Percentiles rank a stretch among this genome's conserved stretches.
These are phyloP conservation scores for Drosophila trapezifrons DNA, from an alignment of 1,140 invertebrate genomes.

Conservation along the genomic window DNA sequence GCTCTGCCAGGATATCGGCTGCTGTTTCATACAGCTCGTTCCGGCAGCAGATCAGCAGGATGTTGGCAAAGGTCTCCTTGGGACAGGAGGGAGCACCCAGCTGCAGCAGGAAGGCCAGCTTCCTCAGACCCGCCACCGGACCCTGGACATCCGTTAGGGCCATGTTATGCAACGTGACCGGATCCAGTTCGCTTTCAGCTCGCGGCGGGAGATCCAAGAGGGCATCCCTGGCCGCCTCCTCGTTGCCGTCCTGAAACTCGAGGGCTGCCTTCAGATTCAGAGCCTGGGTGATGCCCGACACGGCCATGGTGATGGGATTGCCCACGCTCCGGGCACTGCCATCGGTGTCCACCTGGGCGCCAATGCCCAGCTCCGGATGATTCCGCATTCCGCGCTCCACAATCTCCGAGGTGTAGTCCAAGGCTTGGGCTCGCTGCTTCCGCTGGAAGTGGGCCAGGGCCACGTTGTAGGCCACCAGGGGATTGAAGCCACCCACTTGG, in stretches of 20 bases:
- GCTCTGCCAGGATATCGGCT: conserved; percentile 98
- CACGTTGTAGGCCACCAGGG: conserved; percentile 97
- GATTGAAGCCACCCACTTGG: conserved; percentile 94
- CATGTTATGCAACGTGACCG: conserved; percentile 98
- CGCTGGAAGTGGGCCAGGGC: conserved; percentile 97
- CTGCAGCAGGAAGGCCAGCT: conserved; percentile 97
- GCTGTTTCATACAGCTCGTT: conserved; percentile 99
- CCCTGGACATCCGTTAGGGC: conserved; percentile 95
- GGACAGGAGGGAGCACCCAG: conserved; percentile 95
- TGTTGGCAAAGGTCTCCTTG: conserved; percentile 98
- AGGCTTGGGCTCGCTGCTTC: conserved; percentile 95
- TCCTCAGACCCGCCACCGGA: conserved; percentile 97
- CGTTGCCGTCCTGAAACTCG: conserved; percentile 98
- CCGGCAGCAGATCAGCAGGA: conserved; percentile 97
- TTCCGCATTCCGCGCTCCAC: conserved; percentile 98
- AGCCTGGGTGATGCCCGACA: conserved; percentile 98
- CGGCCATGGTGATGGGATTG: conserved; percentile 97
- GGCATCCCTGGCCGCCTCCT: conserved; percentile 94
- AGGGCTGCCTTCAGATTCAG: conserved; percentile 99
- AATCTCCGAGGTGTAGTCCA: conserved; percentile 95
- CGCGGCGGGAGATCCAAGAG: conserved; percentile 98
- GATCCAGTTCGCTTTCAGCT: conserved; percentile 98
- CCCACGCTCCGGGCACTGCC: conserved; percentile 91
- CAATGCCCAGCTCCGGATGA: conserved; percentile 98
- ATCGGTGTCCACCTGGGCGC: conserved; percentile 98